Evolutionary conservation across 2,888 invertebrate species (phyloP), one percentile per base, ranked within the genome.

Genomic region (Noctua fimbriata): DNA sequence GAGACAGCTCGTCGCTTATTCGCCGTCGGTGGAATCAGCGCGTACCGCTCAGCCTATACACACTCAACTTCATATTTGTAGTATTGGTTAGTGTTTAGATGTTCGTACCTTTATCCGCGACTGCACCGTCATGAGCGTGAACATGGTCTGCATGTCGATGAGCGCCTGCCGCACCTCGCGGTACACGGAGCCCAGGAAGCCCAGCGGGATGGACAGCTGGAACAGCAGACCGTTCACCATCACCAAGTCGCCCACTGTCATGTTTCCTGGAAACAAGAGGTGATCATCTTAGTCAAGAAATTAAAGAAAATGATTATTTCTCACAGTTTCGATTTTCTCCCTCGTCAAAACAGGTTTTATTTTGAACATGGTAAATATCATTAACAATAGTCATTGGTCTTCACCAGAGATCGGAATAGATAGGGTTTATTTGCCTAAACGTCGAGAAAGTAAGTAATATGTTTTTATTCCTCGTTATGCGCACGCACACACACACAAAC

Each of bases 131-230:
- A 99, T 98, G n/a, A 99, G 97, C 24, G 98, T 98, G 96, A 99
- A 99, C 99, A 99, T 99, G 70, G 99, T 98, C 97, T 99, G 99
- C 99, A 99, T 99, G 95, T 99, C 99, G 82, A 99, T 98, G 81
- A 99, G 97, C 18, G 99, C 99, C 97, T 99, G 99, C 12, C 99
- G 97, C 76, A 94, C 98, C 97, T 99, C 99, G 78, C 99, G 97
- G 96, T 99, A 99, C 73, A 99, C 99, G 69, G 99, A 99, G 81
- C 99, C 99, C 71, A 99, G 97, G 96, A 99, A 99, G 88, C 99
- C 99, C 66, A 99, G 97, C 32, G 99, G 99, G 83, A 99, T 98
- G 14, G 99, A 99, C 78, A 99, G 97, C 97, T 99, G 99, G 96
- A 99, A 99, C 82, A 99, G 97, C 83, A 99, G 97, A 14, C 99